These are phyloP conservation scores for Ataeniobius toweri DNA, from an alignment of 2,797 vertebrate species.

Conservation along the genomic window DNA sequence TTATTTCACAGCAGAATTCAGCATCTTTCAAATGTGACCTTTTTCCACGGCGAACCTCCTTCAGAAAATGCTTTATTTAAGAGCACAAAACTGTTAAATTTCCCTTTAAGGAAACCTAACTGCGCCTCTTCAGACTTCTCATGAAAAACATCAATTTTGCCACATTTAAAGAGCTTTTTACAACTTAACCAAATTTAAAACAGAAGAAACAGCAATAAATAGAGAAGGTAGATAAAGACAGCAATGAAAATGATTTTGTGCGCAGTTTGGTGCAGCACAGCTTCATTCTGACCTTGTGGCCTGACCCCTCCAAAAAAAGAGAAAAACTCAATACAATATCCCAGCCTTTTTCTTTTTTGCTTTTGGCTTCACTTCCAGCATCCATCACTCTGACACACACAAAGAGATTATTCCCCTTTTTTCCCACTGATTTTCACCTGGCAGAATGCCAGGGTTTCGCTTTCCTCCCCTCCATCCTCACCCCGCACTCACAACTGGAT, in stretches of 20 bases:
- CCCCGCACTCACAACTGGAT: constrained; percentile 17
- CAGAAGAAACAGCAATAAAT: background rate
- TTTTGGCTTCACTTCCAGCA: constrained; percentile 47
- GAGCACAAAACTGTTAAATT: background rate
- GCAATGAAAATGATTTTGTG: background rate
- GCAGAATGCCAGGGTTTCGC: constrained; percentile 61
- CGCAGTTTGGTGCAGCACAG: constrained; percentile 6
- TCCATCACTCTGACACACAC: constrained; percentile 54
- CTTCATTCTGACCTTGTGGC: constrained; percentile 27
- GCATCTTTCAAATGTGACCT: constrained; percentile 38
- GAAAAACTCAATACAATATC: constrained; percentile 26
- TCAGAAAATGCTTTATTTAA: constrained; percentile 21
- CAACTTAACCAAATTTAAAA: background rate
- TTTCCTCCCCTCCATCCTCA: constrained; percentile 36
- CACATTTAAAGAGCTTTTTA: background rate
- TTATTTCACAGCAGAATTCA: constrained; percentile 35
- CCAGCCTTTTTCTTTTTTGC: constrained; percentile 17
- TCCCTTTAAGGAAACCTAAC: background rate
- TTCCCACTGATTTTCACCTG: constrained; percentile 43
- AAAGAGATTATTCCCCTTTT: constrained; percentile 51
- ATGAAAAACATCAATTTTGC: background rate
- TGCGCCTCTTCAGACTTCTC: background rate
- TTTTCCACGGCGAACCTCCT: constrained; percentile 31
- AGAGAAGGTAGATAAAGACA: background rate
- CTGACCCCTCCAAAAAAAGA: constrained; percentile 12